Base-by-base conservation (phyloP, 2,113 vertebrate genomes). In the Pseudopodoces humilis region DNA sequence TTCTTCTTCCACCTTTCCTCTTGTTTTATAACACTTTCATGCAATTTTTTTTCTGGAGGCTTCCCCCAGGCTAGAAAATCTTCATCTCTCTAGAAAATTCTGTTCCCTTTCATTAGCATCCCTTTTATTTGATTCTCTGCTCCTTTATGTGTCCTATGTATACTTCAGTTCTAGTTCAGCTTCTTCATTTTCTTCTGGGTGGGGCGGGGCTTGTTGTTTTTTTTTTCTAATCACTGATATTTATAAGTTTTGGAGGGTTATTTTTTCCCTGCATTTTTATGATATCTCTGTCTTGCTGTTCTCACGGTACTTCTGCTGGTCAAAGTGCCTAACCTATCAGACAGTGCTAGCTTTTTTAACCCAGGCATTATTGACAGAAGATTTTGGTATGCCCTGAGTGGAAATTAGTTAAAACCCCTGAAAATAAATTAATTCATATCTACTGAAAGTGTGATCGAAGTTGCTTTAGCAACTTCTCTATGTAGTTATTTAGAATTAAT, bases 51-150 rank as follows among this genome's bases (percentile, higher is more conserved):
- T 76, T 83, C 67, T 90, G 67, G 79, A 90, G 82, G 55, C 75
- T 85, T 90, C 23, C 83, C 41, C 15, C n/a, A 92, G 79, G 63
- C 94, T 90, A 50, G n/a, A n/a, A n/a, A n/a, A 31, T 17, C 35
- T 72, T 47, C 20, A 17, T 85, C 12, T 85, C 12, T 94, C 90
- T 71, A 83, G 85, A 93, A 95, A 90, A 83, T 59, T 83, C 58
- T 64, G 13, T 68, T 94, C 58, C 27, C 60, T 95, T 86, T 84
- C 47, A 82, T 86, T 93, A 64, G 17, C 28, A 75, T 71, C 4
- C 7, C 23, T 76, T 95, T 69, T 49, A 67, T 82, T 90, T 83
- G 23, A 47, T 82, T 84, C 16, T 79, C 23, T 50, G 2, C 43
- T 94, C 19, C 17, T 76, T 90, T 83, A 15, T 56, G 24, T 49